phyloP scores from a whole-genome alignment of 2,797 vertebrate genomes.

The Aratinga solstitialis region DNA sequence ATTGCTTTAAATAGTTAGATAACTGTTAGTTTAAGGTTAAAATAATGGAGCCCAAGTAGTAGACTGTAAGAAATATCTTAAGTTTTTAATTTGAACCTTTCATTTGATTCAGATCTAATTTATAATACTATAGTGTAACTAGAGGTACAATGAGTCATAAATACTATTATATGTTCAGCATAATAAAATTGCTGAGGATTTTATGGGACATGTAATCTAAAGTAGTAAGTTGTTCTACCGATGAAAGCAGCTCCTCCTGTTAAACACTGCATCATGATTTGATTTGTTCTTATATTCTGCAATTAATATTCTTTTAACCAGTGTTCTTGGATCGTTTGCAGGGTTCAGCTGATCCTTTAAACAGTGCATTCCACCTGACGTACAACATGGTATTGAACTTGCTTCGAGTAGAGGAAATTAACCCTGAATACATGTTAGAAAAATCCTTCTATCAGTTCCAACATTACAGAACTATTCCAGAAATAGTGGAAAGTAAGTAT shows the following conservation, averaged over 20 bases:
- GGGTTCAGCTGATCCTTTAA: conserved; percentile 94
- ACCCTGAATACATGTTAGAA: conserved; percentile 97
- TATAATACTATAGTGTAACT: background rate
- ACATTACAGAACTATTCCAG: conserved; percentile 94
- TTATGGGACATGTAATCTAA: background rate
- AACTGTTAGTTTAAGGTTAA: background rate
- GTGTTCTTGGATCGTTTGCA: conserved; percentile 52
- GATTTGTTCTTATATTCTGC: background rate
- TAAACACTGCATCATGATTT: background rate
- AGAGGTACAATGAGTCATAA: background rate
- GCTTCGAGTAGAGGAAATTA: conserved; percentile 96
- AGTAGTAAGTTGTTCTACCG: background rate
- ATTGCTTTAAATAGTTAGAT: background rate
- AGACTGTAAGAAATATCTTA: background rate
- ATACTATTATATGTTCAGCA: background rate
- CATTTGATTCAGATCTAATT: background rate
- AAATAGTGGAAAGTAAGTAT: conserved; percentile 92
- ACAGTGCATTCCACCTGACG: conserved; percentile 95
- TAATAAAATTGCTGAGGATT: background rate
- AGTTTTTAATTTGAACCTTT: background rate
- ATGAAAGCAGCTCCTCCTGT: background rate
- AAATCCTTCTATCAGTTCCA: conserved; percentile 99
- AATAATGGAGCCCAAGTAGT: background rate
- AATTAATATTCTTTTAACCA: background rate
- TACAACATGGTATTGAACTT: conserved; percentile 99